Evolutionary conservation across 2,888 invertebrate genomes (phyloP), one percentile per base, ranked within the genome.

Genomic region (Caenorhabditis drosophilae): DNA sequence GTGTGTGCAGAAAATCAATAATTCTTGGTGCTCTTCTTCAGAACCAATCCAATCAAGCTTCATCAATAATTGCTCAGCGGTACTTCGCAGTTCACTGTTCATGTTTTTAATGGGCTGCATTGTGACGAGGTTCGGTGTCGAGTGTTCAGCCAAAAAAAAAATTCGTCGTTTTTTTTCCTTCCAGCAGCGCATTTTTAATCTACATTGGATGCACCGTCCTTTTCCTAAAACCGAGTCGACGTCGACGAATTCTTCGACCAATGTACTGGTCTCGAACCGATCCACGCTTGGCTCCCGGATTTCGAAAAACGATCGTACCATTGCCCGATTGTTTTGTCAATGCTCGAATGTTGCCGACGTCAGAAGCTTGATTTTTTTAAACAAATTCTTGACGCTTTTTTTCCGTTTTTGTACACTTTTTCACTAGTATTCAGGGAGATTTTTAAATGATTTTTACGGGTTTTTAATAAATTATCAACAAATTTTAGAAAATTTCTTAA

Each of bases 51-150:
- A 46, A 49, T 48, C 60, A 18, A 34, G 41, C n/a, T 45, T 66
- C 25, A 23, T 23, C 11, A 26, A 38, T 20, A 46, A 46, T 18
- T 68, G 63, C 57, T 49, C 67, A 11, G 56, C 64, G 11, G 62
- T 61, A 42, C 56, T 79, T 44, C 71, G 75, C 7, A 77, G 63
- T 25, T 74, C 75, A 7, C 23, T 78, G 7, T 69, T 80, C 31
- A 79, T 79, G 80, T 80, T 80, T 57, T 60, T 80, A 11, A 67
- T 80, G 22, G 80, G 80, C 25, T 80, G 80, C 41, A 52, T 80
- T 0, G 69, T 73, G 26, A 80, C 80, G 1, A 69, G 76, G 76
- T 76, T 31, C 12, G 31, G 31, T 31, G 31, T 6, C 31, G 7
- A 12, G 31, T 31, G 31, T 31, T 31, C 12, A 31, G 31, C 31